These are phyloP conservation scores for Trachelus troglodyta DNA, from an alignment of 2,888 invertebrate species.

Conservation along the genomic window DNA sequence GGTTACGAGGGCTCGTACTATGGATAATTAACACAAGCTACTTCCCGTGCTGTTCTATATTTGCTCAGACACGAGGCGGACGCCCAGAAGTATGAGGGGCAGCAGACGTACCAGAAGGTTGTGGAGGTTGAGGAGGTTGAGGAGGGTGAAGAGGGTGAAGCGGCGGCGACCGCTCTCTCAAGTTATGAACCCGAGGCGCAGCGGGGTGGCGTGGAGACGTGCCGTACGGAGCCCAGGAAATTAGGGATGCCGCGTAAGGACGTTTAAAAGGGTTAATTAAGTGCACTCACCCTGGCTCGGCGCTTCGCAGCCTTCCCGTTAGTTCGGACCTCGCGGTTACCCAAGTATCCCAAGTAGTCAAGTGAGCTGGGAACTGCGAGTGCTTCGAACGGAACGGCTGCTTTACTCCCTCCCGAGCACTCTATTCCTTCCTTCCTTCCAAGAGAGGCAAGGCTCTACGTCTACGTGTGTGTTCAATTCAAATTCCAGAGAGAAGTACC, in stretches of 20 bases:
- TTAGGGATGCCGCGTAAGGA: constrained; percentile 55
- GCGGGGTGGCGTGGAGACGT: neutral
- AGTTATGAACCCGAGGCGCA: neutral
- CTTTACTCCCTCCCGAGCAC: no score
- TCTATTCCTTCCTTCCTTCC: no score
- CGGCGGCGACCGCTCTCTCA: neutral
- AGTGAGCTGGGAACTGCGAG: no score
- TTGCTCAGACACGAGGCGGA: constrained; percentile 31
- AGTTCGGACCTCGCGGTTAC: no score
- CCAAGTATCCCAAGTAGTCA: no score
- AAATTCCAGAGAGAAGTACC: no score
- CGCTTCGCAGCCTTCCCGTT: no score
- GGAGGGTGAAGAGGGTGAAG: no score
- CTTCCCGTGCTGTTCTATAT: constrained; percentile 39
- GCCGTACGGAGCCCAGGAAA: constrained; percentile 31
- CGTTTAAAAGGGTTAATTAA: constrained; percentile 60
- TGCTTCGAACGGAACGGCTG: no score
- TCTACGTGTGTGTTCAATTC: no score
- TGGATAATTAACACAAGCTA: constrained; percentile 55
- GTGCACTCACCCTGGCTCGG: constrained; percentile 8
- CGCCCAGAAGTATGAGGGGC: constrained; percentile 19
- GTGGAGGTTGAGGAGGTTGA: neutral
- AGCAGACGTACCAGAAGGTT: constrained; percentile 1
- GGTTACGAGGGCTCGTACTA: constrained; percentile 28
- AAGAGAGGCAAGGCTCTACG: no score